Evolutionary conservation across 2,797 vertebrate genomes (phyloP), one percentile per base, ranked within the genome.

Genomic region (Poecilia picta): DNA sequence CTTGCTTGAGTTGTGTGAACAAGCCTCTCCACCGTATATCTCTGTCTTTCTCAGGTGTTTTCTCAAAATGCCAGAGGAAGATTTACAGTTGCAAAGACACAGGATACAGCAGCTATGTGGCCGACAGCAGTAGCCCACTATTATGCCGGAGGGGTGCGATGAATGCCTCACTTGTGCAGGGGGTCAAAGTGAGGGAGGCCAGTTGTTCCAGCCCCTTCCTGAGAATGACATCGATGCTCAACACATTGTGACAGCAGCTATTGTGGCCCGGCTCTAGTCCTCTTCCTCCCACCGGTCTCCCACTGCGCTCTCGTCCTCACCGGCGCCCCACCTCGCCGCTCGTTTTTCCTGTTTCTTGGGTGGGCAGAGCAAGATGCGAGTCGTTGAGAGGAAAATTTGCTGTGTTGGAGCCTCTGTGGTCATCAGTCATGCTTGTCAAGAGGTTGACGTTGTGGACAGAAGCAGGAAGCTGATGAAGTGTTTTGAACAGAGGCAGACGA

Each of bases 171-270:
- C 95, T 94, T 94, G 92, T 81, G 81, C 86, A 57, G n/a, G 90
- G 83, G 93, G 92, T 93, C 92, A 83, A 72, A 33, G 82, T 75
- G 94, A 94, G 90, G 91, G 89, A 87, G 92, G 89, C 86, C 91
- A 92, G 91, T 91, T 91, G 93, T 93, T 92, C 86, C 77, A 80
- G 81, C 81, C 82, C 74, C 93, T 94, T 95, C 94, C 92, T 94
- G 87, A 79, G 85, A 88, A 80, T 88, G 90, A 91, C 93, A 93
- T 66, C 79, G 82, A 90, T 85, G 76, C 87, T 81, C 89, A 85
- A 92, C 82, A 83, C 90, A 81, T 85, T 93, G 93, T 95, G 93
- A 94, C 94, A 92, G 93, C 80, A 79, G 88, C 89, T 86, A 94
- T 95, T 95, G 93, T 96, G 87, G 85, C 88, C 85, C 72, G 83